These are phyloP conservation scores for Uria aalge DNA, from an alignment of 2,113 vertebrate species.

Conservation along the genomic window DNA sequence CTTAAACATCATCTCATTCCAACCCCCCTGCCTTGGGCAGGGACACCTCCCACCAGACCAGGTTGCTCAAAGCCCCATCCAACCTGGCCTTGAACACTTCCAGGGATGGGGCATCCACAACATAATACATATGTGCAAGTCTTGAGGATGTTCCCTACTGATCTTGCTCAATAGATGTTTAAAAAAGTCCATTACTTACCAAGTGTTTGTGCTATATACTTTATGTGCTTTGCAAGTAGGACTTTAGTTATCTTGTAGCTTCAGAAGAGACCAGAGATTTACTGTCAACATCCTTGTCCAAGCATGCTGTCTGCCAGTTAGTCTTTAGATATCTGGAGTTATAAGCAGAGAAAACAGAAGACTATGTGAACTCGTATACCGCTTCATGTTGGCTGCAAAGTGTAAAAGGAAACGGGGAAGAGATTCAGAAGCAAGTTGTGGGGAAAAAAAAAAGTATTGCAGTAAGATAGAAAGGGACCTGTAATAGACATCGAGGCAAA, in stretches of 20 bases:
- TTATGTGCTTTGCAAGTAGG: neutral
- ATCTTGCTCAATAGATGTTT: neutral
- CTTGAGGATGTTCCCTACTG: neutral
- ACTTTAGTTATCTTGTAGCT: neutral
- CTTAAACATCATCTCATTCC: too few relatives aligned
- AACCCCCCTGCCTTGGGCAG: too few relatives aligned
- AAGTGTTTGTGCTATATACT: neutral
- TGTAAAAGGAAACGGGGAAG: neutral
- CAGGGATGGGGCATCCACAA: too few relatives aligned
- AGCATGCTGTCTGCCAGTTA: neutral
- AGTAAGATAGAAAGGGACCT: neutral
- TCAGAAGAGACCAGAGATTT: neutral
- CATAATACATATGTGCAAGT: neutral
- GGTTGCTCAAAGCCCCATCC: too few relatives aligned
- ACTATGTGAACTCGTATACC: neutral
- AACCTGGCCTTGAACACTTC: too few relatives aligned
- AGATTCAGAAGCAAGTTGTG: neutral
- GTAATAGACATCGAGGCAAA: neutral
- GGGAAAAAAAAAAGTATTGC: neutral
- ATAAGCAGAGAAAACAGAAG: neutral
- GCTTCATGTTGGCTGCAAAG: neutral
- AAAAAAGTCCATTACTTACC: neutral
- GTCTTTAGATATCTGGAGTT: neutral
- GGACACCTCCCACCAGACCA: too few relatives aligned
- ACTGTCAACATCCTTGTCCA: neutral